Evolutionary conservation across 2,888 invertebrate species (phyloP).

Genomic region (Cheilosia soror): DNA sequence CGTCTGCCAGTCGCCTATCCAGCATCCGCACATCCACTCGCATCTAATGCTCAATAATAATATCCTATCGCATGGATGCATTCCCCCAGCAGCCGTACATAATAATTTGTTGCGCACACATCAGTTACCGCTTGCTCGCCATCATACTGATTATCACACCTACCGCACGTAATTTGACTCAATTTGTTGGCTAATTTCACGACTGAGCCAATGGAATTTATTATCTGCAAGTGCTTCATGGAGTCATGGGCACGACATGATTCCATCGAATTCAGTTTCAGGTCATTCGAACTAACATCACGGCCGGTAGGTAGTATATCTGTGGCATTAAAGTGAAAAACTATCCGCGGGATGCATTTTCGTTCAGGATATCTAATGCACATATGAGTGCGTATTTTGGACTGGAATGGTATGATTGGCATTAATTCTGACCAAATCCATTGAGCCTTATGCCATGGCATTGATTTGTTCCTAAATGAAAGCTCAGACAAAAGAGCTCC

Average conservation of each 20-base stretch:
- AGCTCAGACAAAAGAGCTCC: not conserved
- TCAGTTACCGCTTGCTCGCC: not conserved
- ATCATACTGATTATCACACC: conserved; percentile 52
- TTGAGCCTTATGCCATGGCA: not conserved
- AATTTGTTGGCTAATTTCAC: conserved; percentile 64
- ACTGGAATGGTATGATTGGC: not conserved
- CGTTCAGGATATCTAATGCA: not conserved
- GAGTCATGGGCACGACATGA: conserved; percentile 4
- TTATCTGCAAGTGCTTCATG: conserved; percentile 33
- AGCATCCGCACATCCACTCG: not conserved
- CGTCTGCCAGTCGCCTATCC: not conserved
- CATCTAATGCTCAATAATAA: conserved; percentile 1
- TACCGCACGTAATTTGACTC: conserved; percentile 64
- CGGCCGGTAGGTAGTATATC: not conserved
- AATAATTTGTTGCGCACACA: conserved; percentile 5
- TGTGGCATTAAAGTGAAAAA: conserved; percentile 1
- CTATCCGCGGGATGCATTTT: not conserved
- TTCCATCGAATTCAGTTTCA: conserved; percentile 7
- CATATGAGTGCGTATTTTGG: not conserved
- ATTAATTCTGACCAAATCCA: not conserved
- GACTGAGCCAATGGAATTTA: conserved; percentile 54
- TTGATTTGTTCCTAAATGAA: not conserved
- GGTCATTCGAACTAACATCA: conserved; percentile 1
- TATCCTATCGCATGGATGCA: conserved; percentile 17
- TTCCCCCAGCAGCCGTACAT: not conserved